Conservation (phyloP, 2,797 vertebrate species). For the Borostomias antarcticus region DNA sequence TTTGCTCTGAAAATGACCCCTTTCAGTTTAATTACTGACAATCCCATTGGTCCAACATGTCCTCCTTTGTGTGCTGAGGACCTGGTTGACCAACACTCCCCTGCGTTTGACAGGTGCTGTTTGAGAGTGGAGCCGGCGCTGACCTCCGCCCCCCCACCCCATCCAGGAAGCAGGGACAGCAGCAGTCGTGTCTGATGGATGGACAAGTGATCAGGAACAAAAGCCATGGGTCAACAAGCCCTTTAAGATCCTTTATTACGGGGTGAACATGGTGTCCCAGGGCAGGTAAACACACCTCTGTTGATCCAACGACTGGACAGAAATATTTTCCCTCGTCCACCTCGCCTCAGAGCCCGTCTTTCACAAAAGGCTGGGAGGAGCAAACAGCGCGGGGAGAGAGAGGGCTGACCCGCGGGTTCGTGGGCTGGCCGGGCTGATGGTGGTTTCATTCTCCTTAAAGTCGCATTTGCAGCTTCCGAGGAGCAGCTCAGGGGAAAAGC, state of each 20-base stretch:
- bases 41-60: slow-evolving; percentile 60
- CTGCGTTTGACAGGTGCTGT: slow-evolving; percentile 71
- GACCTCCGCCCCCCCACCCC: slow-evolving; percentile 17
- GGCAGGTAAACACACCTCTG: slow-evolving; percentile 95
- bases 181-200: slow-evolving; percentile 79
- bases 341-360: slow-evolving; percentile 83
- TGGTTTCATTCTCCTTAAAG: slow-evolving; percentile 77
- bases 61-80: slow-evolving; percentile 55
- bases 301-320: slow-evolving; percentile 92
- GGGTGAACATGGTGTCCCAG: slow-evolving; percentile 83
- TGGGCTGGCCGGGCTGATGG: slow-evolving; percentile 81
- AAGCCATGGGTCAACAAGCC: slow-evolving; percentile 92
- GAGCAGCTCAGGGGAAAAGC: slow-evolving; percentile 70
- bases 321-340: slow-evolving; percentile 88
- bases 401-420: slow-evolving; percentile 85
- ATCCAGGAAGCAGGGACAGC: slow-evolving; percentile 3
- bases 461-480: slow-evolving; percentile 66
- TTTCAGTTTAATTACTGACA: slow-evolving; percentile 68
- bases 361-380: slow-evolving; percentile 87
- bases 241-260: slow-evolving; percentile 94
- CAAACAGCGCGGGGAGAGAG: slow-evolving; percentile 86
- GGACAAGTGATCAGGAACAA: slow-evolving; percentile 89
- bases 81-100: slow-evolving; percentile 67
- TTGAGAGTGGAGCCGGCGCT: slow-evolving; percentile 73
- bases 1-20: slow-evolving; percentile 64